These are phyloP conservation scores for Steatocranus sp. DNA, from an alignment of 2,797 vertebrate genomes.

Conservation along the genomic window DNA sequence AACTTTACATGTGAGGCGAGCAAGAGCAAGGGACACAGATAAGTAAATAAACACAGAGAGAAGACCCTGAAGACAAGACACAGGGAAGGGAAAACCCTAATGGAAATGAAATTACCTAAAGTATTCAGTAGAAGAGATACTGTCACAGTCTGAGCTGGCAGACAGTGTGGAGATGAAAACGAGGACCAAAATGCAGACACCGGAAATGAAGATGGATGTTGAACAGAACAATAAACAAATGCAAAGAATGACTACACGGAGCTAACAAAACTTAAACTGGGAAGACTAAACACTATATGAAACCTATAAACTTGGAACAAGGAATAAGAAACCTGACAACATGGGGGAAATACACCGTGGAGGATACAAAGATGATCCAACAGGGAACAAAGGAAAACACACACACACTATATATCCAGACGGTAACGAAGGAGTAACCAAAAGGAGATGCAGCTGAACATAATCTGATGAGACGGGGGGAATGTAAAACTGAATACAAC, in stretches of 20 bases:
- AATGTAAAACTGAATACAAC: not conserved
- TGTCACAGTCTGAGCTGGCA: fast-evolving
- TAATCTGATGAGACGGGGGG: not conserved
- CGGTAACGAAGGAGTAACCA: not conserved
- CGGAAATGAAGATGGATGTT: not conserved
- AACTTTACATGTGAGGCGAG: not conserved
- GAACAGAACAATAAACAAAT: not conserved
- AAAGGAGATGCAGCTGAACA: not conserved
- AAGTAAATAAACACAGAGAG: not conserved
- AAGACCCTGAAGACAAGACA: not conserved
- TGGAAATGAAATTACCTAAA: not conserved
- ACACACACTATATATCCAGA: not conserved
- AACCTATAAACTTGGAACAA: not conserved
- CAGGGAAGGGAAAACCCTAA: not conserved
- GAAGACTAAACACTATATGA: not conserved
- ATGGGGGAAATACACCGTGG: not conserved
- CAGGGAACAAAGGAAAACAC: not conserved
- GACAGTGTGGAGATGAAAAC: not conserved
- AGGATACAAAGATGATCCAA: not conserved
- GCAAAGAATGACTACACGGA: fast-evolving
- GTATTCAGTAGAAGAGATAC: not conserved
- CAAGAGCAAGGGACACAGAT: not conserved
- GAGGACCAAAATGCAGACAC: not conserved
- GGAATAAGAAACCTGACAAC: not conserved
- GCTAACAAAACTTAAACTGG: not conserved